Base-by-base conservation (phyloP, 2,888 invertebrate genomes). In the Caenorhabditis sulstoni region DNA sequence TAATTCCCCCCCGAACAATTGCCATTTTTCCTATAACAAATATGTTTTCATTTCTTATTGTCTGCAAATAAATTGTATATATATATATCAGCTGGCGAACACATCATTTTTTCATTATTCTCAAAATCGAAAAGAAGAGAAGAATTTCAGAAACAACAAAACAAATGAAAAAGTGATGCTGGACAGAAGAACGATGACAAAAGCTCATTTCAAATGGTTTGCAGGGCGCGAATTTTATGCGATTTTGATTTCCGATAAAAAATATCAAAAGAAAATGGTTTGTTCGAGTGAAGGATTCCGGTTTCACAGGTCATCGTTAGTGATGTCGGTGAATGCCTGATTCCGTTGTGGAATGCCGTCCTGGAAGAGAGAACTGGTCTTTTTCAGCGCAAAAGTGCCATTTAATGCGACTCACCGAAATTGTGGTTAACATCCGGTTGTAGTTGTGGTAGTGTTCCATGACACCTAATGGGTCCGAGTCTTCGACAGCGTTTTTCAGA, bases 301-400 rank as follows among this genome's bases (percentile, higher is more conserved):
- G 41, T 18, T 37, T 41, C 47, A 66, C 81, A 93, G 90, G 87
- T 97, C 97, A 87, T 96, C 97, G 90, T 97, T 97, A 3, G 96
- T 96, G 85, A 97, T 96, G 59, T 95, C 95, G 91, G 96, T 95
- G 91, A 97, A 97, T 16, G 83, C 80, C 29, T 86, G 85, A 49
- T 87, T 81, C 39, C 85, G 74, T 35, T 81, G 84, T 11, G 88
- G 87, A 79, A 88, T 84, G 64, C 78, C 81, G 49, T 88, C 84
- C 86, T 86, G 74, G 59, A 68, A 71, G 61, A 49, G 44, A 12
- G 3, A 47, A 47, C 47, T 47, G 47, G 47, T 47, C 29, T 29
- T 52, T 5, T 11, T 50, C 14, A 18, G 50, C 52, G 50, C 45
- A 44, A 14, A 45, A 59, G 1, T 44, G 8, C 14, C 11, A n/a